Conservation (phyloP, 2,113 vertebrate genomes). For the Formicarius rufipectus region DNA sequence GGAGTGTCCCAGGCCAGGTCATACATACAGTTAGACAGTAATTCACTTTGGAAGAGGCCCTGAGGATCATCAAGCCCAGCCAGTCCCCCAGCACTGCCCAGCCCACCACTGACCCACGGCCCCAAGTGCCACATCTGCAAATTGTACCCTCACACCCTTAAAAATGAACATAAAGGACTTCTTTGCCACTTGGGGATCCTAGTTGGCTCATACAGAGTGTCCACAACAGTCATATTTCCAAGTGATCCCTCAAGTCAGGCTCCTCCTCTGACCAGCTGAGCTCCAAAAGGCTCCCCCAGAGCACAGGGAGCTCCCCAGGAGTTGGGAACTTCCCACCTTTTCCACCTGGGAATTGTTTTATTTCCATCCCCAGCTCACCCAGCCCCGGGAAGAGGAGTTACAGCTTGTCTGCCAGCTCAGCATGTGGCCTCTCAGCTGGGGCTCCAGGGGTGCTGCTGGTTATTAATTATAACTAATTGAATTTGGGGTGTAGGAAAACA, state of each 20-base stretch:
- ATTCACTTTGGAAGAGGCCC: neutral
- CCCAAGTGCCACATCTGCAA: neutral
- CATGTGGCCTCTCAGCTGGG: neutral
- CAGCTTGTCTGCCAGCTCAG: neutral
- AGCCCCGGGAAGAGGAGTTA: neutral
- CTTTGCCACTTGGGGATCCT: neutral
- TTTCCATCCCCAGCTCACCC: neutral
- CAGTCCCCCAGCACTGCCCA: neutral
- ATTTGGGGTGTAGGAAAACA: neutral
- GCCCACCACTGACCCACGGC: neutral
- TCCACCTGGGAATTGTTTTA: neutral
- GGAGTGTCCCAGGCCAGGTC: neutral
- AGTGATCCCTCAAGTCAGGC: neutral
- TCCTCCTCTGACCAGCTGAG: neutral
- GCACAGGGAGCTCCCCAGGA: neutral
- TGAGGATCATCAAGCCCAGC: neutral
- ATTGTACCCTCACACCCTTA: neutral
- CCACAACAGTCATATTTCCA: neutral
- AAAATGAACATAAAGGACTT: neutral
- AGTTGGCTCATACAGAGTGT: neutral
- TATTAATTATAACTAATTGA: neutral
- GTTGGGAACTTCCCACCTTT: neutral
- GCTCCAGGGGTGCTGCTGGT: neutral
- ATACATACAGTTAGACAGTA: neutral
- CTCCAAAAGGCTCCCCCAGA: neutral